Evolutionary conservation across 2,113 vertebrate species (phyloP).

Genomic region (Myotis lucifugus): DNA sequence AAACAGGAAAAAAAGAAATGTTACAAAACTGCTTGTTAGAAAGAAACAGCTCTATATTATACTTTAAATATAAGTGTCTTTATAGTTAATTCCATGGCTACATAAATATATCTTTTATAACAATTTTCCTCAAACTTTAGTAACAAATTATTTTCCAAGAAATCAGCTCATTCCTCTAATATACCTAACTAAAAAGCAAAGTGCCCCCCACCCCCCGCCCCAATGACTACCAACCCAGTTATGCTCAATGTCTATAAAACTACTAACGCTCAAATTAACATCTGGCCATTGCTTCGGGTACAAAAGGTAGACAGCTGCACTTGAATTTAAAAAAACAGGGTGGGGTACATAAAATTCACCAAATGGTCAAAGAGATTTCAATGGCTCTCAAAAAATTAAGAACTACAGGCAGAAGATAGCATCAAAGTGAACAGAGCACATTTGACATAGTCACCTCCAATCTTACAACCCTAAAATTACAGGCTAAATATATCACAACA

Average conservation of each 20-base stretch:
- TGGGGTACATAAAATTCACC: neutral
- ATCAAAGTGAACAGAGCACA: neutral
- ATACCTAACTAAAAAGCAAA: constrained; percentile 4
- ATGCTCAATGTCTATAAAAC: constrained; percentile 22
- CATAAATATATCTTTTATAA: constrained; percentile 6
- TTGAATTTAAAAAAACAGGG: neutral
- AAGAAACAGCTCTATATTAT: neutral
- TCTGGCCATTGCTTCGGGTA: neutral
- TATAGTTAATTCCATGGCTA: constrained; percentile 2
- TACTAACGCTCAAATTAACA: constrained; percentile 34
- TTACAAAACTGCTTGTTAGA: constrained; percentile 47
- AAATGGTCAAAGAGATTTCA: neutral
- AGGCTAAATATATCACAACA: neutral
- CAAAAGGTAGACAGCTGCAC: neutral
- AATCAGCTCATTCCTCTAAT: neutral
- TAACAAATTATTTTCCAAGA: constrained; percentile 11
- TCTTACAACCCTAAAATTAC: neutral
- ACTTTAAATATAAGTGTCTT: neutral
- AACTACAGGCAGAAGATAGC: neutral
- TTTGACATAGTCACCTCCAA: neutral
- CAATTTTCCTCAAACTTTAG: constrained; percentile 34
- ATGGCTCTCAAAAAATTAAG: constrained; percentile 27
- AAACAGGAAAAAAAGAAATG: constrained; percentile 52
- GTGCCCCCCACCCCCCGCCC: neutral
- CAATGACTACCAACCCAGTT: neutral